Conservation (phyloP, 2,797 vertebrate species). For the Antrozous pallidus region DNA sequence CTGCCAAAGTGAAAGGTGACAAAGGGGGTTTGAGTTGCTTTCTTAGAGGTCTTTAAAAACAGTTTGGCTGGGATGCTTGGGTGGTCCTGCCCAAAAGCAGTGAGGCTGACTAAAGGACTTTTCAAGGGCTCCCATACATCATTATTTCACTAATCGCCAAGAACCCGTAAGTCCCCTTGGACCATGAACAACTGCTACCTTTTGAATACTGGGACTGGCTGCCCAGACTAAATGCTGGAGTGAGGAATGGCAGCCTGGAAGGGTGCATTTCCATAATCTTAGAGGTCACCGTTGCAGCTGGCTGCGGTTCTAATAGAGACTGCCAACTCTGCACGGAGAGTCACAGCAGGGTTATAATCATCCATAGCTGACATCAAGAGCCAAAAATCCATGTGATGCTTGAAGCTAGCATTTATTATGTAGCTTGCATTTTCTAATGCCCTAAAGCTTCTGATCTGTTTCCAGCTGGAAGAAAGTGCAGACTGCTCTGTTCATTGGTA, state of each 20-base stretch:
- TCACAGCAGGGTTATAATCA: neutral
- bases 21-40: neutral
- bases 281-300: neutral
- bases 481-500: neutral
- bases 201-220: neutral
- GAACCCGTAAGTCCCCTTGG: neutral
- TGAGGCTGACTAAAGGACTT: neutral
- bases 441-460: slow-evolving; percentile 18
- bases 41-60: neutral
- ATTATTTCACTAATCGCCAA: neutral
- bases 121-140: neutral
- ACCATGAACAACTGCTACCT: neutral
- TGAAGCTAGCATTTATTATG: neutral
- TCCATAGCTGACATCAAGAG: neutral
- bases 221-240: neutral
- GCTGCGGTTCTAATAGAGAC: neutral
- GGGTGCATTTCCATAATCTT: neutral
- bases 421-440: neutral
- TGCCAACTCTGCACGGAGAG: neutral
- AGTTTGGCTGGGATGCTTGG: neutral
- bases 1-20: neutral
- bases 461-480: neutral
- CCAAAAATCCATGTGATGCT: neutral
- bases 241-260: neutral
- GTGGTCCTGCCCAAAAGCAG: neutral